A percentile compares a stretch with the other conserved stretches of the same genome.
Evolutionary conservation across 2,113 vertebrate genomes (phyloP).

Genomic region (Siniperca knerii): DNA sequence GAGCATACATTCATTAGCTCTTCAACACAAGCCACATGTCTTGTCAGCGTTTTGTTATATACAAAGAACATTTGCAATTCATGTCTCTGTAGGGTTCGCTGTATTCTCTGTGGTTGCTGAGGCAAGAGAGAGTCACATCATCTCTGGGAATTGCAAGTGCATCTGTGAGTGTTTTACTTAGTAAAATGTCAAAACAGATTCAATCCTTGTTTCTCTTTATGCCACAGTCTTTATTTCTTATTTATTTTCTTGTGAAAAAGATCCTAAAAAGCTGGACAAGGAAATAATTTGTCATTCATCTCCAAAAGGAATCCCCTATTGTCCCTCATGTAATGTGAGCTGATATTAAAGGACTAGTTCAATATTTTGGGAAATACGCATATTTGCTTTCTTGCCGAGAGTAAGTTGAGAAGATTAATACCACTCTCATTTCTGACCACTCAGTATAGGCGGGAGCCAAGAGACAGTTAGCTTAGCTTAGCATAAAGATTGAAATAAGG

Average conservation of each 20-base stretch:
- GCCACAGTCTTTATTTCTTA: background rate
- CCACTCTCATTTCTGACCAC: background rate
- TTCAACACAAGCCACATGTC: constrained; percentile 13
- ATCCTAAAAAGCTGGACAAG: background rate
- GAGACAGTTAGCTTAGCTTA: background rate
- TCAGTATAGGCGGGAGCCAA: background rate
- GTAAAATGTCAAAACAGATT: constrained; percentile 24
- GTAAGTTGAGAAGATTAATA: background rate
- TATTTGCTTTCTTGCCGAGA: background rate
- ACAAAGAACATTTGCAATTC: constrained; percentile 27
- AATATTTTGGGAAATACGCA: background rate
- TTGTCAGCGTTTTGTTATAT: constrained; percentile 10
- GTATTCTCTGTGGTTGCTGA: background rate
- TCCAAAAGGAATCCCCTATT: constrained; percentile 7
- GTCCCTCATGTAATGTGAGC: background rate
- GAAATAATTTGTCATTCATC: background rate
- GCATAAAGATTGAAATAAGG: background rate
- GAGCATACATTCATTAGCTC: constrained; percentile 18
- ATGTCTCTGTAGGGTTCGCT: constrained; percentile 18
- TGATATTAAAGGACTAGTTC: background rate
- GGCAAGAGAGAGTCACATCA: constrained; percentile 25
- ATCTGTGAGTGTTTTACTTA: background rate
- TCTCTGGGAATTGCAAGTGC: constrained; percentile 8
- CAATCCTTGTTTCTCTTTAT: background rate
- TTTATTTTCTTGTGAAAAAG: background rate